Evolutionary conservation across 1,140 invertebrate genomes (phyloP).

Genomic region (Callitettix versicolor): DNA sequence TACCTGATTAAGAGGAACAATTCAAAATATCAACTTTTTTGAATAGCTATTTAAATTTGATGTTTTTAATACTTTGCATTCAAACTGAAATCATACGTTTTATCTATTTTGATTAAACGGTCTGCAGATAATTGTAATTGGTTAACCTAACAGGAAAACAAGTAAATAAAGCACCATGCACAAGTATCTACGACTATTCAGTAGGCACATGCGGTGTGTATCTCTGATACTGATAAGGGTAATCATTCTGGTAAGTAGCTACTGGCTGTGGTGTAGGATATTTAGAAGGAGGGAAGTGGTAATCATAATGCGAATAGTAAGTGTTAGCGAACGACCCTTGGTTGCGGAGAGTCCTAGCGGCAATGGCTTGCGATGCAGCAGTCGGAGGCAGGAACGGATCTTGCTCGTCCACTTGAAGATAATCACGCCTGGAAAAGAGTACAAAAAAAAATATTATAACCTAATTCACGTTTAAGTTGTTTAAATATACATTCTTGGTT

Average conservation of each 20-base stretch:
- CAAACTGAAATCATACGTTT: not conserved
- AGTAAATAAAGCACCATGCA: not conserved
- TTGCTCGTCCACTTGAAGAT: slow-evolving; percentile 59
- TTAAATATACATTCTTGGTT: too few species aligned
- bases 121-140: not conserved
- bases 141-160: not conserved
- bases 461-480: too few species aligned
- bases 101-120: not conserved
- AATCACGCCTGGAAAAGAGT: slow-evolving; percentile 50
- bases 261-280: slow-evolving; percentile 31
- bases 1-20: too few species aligned
- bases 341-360: slow-evolving; percentile 48
- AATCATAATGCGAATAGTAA: slow-evolving; percentile 25
- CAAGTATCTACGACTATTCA: not conserved
- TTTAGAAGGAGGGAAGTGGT: slow-evolving; percentile 33
- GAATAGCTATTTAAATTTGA: not conserved
- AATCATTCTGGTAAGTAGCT: slow-evolving; percentile 30
- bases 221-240: slow-evolving; percentile 25
- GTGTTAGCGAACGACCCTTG: slow-evolving; percentile 42
- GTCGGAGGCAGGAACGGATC: slow-evolving; percentile 56
- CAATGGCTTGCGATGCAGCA: slow-evolving; percentile 49
- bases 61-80: not conserved
- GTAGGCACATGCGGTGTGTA: slow-evolving; percentile 35
- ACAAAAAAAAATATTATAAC: not conserved
- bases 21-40: too few species aligned